Evolutionary conservation across 2,888 invertebrate genomes (phyloP), one percentile per base, ranked within the genome.

Genomic region (Aleiodes leptofemur): DNA sequence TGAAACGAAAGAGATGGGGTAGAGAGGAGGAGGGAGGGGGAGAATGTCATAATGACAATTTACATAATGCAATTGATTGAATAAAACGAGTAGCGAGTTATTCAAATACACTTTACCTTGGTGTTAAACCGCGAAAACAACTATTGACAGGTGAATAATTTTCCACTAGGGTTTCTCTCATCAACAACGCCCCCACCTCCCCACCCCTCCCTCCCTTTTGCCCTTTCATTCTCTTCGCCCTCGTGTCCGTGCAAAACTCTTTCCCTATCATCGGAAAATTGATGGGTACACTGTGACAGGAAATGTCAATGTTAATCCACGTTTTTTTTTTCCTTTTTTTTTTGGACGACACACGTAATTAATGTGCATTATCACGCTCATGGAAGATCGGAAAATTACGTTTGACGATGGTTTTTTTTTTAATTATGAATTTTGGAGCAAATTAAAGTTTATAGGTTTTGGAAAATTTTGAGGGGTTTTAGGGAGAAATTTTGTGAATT

Each of bases 41-140:
- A 43, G 7, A 43, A 43, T n/a, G 79, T 82, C 83, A 82, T 84
- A 82, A 84, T 83, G 83, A 83, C 81, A 83, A 85, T 86, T 84
- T 84, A 81, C 85, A 84, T 86, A 85, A 85, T 84, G 81, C 81
- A 82, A 64, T 84, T 83, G 83, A 86, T 85, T 84, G 82, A 84
- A 83, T 83, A 83, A 64, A 86, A 85, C 85, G 80, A 82, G 79
- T 79, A 78, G 73, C 74, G 78, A 72, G 57, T 75, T 31, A 79
- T 76, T 77, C 51, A 61, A 69, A 68, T 69, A 43, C 61, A 68
- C 68, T 61, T 72, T 56, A 59, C 68, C 66, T 66, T 59, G 77
- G 70, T 64, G 77, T 76, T 76, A 72, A 23, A 74, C 71, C 57
- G 57, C 76, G 76, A 81, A 83, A 85, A 84, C 81, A 82, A 83